phyloP scores from a whole-genome alignment of 1,140 invertebrate genomes.

The Araneus ventricosus region DNA sequence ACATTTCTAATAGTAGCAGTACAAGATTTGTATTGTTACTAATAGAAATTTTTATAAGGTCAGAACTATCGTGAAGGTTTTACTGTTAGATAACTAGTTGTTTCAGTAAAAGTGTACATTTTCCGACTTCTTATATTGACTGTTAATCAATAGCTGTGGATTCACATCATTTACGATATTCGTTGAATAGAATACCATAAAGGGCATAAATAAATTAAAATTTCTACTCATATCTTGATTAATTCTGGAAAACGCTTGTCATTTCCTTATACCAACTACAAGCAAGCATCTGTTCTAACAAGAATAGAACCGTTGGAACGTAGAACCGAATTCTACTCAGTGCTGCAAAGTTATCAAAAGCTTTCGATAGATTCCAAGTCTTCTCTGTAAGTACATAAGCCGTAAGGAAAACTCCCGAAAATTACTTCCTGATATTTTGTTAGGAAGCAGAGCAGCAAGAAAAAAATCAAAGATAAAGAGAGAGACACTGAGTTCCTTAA shows the following conservation, averaged over 20 bases:
- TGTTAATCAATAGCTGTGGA: no score
- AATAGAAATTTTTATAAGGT: no score
- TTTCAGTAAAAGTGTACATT: no score
- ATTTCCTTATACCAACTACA: not conserved
- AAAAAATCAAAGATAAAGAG: slow-evolving; percentile 52
- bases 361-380: slow-evolving; percentile 30
- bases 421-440: slow-evolving; percentile 69
- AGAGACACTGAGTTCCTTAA: slow-evolving; percentile 2
- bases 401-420: slow-evolving; percentile 63
- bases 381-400: slow-evolving; percentile 56
- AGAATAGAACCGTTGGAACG: not conserved
- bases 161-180: no score
- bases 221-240: not conserved
- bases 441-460: not conserved
- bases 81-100: no score
- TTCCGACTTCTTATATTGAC: no score
- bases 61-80: no score
- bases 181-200: no score
- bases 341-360: slow-evolving; percentile 30
- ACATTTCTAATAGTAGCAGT: no score
- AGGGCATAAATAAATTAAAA: no score
- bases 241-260: not conserved
- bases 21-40: no score
- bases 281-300: not conserved
- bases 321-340: not conserved